These are phyloP conservation scores for Elachura formosa DNA, from an alignment of 2,113 vertebrate species.

Conservation along the genomic window DNA sequence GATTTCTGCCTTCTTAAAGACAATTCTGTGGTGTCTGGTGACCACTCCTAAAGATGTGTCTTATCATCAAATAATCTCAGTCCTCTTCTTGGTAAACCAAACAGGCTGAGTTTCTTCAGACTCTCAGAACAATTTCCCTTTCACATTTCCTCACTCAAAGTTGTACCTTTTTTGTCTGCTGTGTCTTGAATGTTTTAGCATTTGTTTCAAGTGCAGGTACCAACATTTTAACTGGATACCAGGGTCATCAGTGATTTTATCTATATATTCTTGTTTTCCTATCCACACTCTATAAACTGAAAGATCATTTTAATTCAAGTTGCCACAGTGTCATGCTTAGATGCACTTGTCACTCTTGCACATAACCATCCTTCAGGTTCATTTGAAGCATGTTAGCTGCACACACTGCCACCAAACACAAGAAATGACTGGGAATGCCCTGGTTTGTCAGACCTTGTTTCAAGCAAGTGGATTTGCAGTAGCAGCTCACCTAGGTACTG, in stretches of 20 bases:
- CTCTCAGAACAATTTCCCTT: fast-evolving
- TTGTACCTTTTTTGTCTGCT: neutral
- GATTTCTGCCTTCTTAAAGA: neutral
- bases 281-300: neutral
- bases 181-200: neutral
- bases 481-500: neutral
- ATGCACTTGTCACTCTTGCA: neutral
- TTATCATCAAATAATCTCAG: neutral
- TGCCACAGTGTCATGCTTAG: neutral
- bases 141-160: neutral
- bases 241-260: neutral
- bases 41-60: neutral
- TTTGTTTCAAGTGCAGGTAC: neutral
- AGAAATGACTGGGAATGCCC: neutral
- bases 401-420: neutral
- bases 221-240: neutral
- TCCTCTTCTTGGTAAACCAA: neutral
- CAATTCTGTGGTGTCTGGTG: neutral
- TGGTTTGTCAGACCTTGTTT: neutral
- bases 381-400: neutral
- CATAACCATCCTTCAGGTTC: neutral
- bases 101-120: neutral
- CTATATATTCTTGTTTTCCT: neutral
- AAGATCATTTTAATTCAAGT: neutral
- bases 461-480: neutral